These are phyloP conservation scores for Metacarcinus magister DNA, from an alignment of 2,888 invertebrate species.

Conservation along the genomic window DNA sequence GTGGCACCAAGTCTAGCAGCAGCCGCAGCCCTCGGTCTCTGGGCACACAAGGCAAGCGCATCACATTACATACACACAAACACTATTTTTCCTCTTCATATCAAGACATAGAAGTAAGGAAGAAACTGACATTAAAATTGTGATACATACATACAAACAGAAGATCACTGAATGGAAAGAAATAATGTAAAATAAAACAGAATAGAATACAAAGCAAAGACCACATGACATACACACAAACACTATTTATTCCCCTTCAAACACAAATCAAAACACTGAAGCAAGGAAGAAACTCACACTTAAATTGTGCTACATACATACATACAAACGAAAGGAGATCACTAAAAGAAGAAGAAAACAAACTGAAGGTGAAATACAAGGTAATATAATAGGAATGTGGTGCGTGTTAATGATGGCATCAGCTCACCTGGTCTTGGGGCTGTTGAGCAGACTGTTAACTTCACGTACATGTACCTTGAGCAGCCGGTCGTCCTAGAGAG, in stretches of 20 bases:
- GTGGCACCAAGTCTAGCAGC: conserved; percentile 40
- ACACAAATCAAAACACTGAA: no score
- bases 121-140: no score
- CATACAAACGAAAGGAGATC: background rate
- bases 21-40: conserved; percentile 50
- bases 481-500: background rate
- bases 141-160: no score
- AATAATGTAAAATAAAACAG: no score
- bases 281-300: no score
- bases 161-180: no score
- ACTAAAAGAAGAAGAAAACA: background rate
- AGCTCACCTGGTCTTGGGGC: background rate
- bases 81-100: background rate
- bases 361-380: background rate
- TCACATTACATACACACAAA: background rate
- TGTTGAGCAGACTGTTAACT: background rate
- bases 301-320: background rate
- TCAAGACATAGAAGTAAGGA: no score
- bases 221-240: no score
- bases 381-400: background rate
- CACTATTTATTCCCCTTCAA: no score
- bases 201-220: no score
- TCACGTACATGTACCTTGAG: background rate
- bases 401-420: background rate
- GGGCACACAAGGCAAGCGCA: background rate